Evolutionary conservation across 2,797 vertebrate species (phyloP).

Genomic region (Loriculus beryllinus): DNA sequence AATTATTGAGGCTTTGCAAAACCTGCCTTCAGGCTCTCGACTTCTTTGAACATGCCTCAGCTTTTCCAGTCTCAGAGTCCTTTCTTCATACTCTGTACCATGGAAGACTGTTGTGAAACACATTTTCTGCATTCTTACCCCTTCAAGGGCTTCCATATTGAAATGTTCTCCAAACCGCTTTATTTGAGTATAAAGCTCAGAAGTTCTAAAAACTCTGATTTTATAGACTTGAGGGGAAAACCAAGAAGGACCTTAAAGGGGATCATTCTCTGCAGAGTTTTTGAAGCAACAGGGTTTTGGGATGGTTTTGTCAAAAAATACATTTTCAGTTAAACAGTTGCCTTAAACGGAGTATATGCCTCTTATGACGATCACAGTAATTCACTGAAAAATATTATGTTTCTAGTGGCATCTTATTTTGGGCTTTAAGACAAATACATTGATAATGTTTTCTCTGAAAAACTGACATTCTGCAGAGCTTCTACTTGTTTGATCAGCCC

Average conservation of each 20-base stretch:
- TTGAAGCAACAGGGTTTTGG: background rate
- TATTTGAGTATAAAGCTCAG: background rate
- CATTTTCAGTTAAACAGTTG: background rate
- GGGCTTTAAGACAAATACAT: background rate
- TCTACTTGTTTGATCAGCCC: background rate
- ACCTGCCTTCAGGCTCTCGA: conserved; percentile 14
- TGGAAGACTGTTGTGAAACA: conserved; percentile 55
- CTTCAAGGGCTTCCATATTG: conserved; percentile 52
- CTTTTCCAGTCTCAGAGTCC: conserved; percentile 37
- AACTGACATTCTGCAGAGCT: background rate
- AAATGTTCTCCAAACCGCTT: background rate
- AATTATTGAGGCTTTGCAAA: conserved; percentile 59
- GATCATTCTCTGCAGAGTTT: background rate
- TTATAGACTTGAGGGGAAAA: background rate
- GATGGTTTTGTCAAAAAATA: background rate
- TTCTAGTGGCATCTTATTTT: background rate
- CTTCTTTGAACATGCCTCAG: conserved; percentile 63
- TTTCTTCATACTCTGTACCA: conserved; percentile 47
- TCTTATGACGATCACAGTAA: background rate
- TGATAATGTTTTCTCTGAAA: background rate
- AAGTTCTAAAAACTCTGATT: conserved; percentile 33
- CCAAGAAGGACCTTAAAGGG: background rate
- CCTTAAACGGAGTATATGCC: background rate
- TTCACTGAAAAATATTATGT: background rate
- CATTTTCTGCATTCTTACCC: conserved; percentile 55